Evolutionary conservation across 2,797 vertebrate genomes (phyloP), one percentile per base, ranked within the genome.

Genomic region (Vultur gryphus): DNA sequence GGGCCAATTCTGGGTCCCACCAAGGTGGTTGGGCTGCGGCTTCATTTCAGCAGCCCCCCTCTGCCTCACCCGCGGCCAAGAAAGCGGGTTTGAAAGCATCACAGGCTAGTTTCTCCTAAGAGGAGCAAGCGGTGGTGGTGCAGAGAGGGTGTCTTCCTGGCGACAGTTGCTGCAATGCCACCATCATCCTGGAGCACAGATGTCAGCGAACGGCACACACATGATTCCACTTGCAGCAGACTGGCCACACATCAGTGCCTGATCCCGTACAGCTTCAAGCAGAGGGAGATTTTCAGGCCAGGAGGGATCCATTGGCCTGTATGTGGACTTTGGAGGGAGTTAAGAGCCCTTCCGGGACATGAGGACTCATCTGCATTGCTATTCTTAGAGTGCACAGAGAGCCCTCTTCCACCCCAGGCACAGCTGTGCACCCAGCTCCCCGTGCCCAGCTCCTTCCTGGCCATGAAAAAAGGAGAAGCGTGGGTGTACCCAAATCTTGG

Each of bases 201-300:
- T 24, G 37, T 25, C 71, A 65, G 39, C 0, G 0, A n/a, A 20
- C 0, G 0, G 20, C 43, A 41, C 25, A 14, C 3, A 3, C 5
- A 14, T 1, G 7, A 28, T 19, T 64, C n/a, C 19, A 13, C 14
- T n/a, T 69, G 43, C 23, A 64, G 70, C 62, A 46, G 9, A 25
- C 21, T 71, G 33, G 44, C 28, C 35, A 4, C 7, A 0, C 23
- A 13, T 44, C 67, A 69, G 23, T 1, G 0, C 10, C 29, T 65
- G 43, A 7, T 73, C 13, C 21, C 35, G 9, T 23, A 43, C 20
- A 80, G 28, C 62, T 54, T 2, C 13, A 29, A 49, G 51, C 7
- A 59, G 75, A 55, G 35, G 13, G 41, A 55, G n/a, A 62, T 84
- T 55, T 71, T 81, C 33, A 73, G 28, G 31, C 41, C 41, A 28